Evolutionary conservation across 2,888 invertebrate species (phyloP), one percentile per base, ranked within the genome.

Genomic region (Endotricha flammealis): DNA sequence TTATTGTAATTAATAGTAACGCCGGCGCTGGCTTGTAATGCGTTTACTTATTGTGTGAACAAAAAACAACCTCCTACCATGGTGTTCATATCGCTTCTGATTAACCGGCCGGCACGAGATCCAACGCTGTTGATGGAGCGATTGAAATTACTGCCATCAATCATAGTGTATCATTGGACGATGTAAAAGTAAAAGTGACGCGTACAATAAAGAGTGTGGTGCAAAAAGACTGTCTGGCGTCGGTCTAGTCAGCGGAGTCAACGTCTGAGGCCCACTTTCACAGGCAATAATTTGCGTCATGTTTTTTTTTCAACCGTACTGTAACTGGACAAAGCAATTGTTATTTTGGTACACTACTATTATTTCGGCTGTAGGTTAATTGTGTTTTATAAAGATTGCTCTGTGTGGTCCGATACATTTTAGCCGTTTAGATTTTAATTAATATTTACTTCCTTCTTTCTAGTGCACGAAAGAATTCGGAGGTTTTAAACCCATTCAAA

Each of bases 221-320:
- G 41, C 42, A 35, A 38, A 36, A 44, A 44, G 25, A 43, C 52
- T 51, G 82, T 83, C 82, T 83, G 66, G 69, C 57, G 59, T 48
- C 69, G 60, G 85, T 85, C 85, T 85, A 79, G 82, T 70, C 77
- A 59, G 36, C 43, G 48, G 57, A 78, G 73, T 69, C 75, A 71
- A 65, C 65, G 76, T 57, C 78, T 14, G 22, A 76, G 71, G 66
- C 74, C 80, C 64, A 82, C 85, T 83, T 83, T 83, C 81, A 51
- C 67, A 67, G 61, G 50, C 64, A 48, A 55, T 28, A 31, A 62
- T 54, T 60, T 57, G 53, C 59, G 65, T 67, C 69, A 55, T 68
- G 65, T 67, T 59, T 64, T 67, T 72, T 78, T 78, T 80, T 61
- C 50, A 58, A 63, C 66, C 64, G 70, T 70, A 68, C 60, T 58